A percentile compares a stretch with the other conserved stretches of the same genome.
These are phyloP conservation scores for Andrena hattorfiana DNA, from an alignment of 2,888 invertebrate species.

Conservation along the genomic window DNA sequence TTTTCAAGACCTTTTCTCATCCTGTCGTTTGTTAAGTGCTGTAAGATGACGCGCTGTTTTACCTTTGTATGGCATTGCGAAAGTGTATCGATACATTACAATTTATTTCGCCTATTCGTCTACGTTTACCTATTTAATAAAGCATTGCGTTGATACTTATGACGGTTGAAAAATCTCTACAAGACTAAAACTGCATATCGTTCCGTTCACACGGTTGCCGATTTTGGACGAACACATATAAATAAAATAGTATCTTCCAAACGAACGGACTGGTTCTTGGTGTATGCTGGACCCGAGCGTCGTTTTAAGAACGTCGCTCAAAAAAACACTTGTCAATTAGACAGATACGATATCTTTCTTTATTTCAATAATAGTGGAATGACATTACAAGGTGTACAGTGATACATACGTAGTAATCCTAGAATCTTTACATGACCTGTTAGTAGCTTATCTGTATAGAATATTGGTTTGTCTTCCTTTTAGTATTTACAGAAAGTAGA, in stretches of 20 bases:
- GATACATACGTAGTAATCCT: conserved; percentile 73
- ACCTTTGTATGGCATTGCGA: conserved; percentile 38
- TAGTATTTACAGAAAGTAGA: conserved; percentile 74
- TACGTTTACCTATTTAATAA: conserved; percentile 29
- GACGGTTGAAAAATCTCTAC: conserved; percentile 61
- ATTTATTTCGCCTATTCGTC: conserved; percentile 10
- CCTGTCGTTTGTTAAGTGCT: conserved; percentile 39
- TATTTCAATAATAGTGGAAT: conserved; percentile 81
- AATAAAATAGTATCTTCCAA: conserved; percentile 47
- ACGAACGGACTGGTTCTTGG: conserved; percentile 17
- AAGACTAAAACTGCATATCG: conserved; percentile 78
- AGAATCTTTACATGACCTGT: conserved; percentile 76
- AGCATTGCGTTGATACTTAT: conserved; percentile 38
- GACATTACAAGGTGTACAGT: conserved; percentile 81
- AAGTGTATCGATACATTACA: conserved; percentile 46
- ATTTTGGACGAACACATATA: conserved; percentile 57
- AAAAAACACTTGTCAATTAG: conserved; percentile 30
- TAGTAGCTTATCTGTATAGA: conserved; percentile 64
- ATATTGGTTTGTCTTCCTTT: conserved; percentile 57
- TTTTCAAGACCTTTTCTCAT: conserved; percentile 47
- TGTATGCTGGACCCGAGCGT: conserved; percentile 19
- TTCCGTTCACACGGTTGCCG: conserved; percentile 64
- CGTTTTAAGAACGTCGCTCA: neutral
- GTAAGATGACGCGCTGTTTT: conserved; percentile 41
- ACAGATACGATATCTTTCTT: conserved; percentile 73